Percentiles rank a stretch among this genome's conserved stretches.
Evolutionary conservation across 1,140 invertebrate genomes (phyloP).

Genomic region (Lepidostoma basale): DNA sequence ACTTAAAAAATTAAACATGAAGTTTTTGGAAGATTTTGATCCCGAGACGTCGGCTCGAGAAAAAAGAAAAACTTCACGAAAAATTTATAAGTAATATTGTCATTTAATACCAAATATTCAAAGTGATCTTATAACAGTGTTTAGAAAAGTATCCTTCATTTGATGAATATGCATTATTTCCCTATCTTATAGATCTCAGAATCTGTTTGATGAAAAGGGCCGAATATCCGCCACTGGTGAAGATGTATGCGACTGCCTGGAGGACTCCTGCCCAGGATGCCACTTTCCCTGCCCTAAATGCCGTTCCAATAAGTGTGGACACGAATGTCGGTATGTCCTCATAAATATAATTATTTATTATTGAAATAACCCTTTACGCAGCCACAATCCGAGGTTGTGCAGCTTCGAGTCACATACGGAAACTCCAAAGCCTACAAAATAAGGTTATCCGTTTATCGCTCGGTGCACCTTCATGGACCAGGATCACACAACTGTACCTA

Average conservation of each 20-base stretch:
- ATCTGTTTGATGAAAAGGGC: constrained; percentile 47
- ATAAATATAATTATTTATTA: neutral
- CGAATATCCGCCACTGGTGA: constrained; percentile 59
- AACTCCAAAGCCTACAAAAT: no score
- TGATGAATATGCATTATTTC: no score
- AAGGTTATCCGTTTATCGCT: no score
- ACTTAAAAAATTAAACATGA: constrained; percentile 45
- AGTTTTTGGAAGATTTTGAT: constrained; percentile 48
- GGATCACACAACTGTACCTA: no score
- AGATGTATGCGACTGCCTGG: constrained; percentile 82
- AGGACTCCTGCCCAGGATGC: constrained; percentile 74
- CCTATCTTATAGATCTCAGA: constrained; percentile 1
- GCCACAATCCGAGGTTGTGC: no score
- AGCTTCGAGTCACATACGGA: no score
- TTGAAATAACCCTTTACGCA: no score
- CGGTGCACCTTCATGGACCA: no score
- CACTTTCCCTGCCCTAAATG: constrained; percentile 82
- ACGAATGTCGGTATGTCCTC: constrained; percentile 56
- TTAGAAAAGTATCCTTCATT: no score
- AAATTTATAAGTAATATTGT: constrained; percentile 23
- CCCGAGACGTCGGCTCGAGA: constrained; percentile 48
- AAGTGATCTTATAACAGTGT: no score
- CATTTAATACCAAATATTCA: neutral
- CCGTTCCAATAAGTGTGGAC: constrained; percentile 57
- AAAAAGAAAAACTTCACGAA: constrained; percentile 46